Conservation (phyloP, 2,797 vertebrate genomes). For the Gallinago nigripennis region DNA sequence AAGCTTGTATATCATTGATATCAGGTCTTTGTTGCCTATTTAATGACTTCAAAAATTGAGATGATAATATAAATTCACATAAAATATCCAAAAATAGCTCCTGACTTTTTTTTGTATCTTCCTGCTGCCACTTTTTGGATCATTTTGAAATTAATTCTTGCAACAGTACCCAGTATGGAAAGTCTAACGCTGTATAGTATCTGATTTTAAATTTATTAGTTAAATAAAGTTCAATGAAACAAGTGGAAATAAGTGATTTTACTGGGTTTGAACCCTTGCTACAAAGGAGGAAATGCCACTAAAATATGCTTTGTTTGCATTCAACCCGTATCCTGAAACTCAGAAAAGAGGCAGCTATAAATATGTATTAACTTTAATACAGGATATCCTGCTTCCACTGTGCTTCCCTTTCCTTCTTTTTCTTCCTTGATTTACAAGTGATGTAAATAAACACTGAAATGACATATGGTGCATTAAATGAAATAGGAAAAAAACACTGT, state of each 20-base stretch:
- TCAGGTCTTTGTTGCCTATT: not conserved
- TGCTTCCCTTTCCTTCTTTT: conserved; percentile 13
- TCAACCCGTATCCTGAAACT: not conserved
- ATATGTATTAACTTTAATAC: conserved; percentile 25
- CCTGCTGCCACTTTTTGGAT: not conserved
- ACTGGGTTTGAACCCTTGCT: not conserved
- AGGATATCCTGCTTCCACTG: conserved; percentile 41
- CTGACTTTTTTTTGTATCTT: not conserved
- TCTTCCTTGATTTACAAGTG: conserved; percentile 22
- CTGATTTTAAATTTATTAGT: not conserved
- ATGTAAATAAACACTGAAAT: conserved; percentile 3
- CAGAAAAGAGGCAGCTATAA: conserved; percentile 34
- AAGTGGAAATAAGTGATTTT: not conserved
- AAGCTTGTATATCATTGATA: not conserved
- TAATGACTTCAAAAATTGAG: not conserved
- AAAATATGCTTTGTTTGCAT: conserved; percentile 7
- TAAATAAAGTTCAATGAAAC: not conserved
- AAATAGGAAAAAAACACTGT: not conserved
- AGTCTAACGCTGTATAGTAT: not conserved
- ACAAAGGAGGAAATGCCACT: not conserved
- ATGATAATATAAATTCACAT: not conserved
- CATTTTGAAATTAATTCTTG: not conserved
- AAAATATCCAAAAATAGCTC: not conserved
- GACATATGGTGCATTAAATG: not conserved
- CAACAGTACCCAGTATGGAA: not conserved